Evolutionary conservation across 35 echinoderm and acorn worm genomes (phyloP), one percentile per base, ranked within the genome.

Genomic region (Heliocidaris erythrogramma): DNA sequence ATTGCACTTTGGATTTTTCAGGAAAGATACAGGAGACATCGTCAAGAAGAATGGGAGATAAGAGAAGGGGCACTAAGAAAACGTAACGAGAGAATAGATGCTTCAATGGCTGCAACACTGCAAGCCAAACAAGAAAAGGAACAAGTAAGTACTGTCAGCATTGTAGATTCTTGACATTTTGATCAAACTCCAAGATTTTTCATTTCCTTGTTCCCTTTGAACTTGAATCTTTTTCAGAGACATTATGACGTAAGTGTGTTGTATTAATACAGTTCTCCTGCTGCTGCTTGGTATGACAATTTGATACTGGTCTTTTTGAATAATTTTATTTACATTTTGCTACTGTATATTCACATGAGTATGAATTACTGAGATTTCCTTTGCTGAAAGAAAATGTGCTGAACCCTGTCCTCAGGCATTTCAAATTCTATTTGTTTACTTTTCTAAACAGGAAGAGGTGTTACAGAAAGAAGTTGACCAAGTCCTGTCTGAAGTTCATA

Each of bases 391-490:
- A 21, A 2, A 4, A 31, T 16, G 32, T 17, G 24, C 10, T 94
- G 27, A 16, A 48, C 35, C 49, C 4, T 85, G 0, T 85, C 65
- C n/a, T 31, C 24, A 47, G 13, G 60, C 30, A 18, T 94, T 24
- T 27, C 69, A 49, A 85, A 24, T 61, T 94, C n/a, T 48, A 21
- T 92, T 17, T 0, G 32, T 78, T 78, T 78, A 27, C 65, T n/a
- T 56, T 53, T 56, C 7, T 24, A 21, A 4, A 5, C 96, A 97
- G 97, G 97, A 96, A 93, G 97, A 61, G 84, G 95, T 85, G 86
- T 49, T 97, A 32, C 97, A 97, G 84, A 94, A 96, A 50, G 95
- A 96, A 85, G 94, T 96, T 32, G 97, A 97, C 91, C 94, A 93
- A 27, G 95, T 94, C 21, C 59, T 97, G 16, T 97, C 93, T 24